Evolutionary conservation across 2,797 vertebrate genomes (phyloP).

Genomic region (Phaenicophaeus curvirostris): DNA sequence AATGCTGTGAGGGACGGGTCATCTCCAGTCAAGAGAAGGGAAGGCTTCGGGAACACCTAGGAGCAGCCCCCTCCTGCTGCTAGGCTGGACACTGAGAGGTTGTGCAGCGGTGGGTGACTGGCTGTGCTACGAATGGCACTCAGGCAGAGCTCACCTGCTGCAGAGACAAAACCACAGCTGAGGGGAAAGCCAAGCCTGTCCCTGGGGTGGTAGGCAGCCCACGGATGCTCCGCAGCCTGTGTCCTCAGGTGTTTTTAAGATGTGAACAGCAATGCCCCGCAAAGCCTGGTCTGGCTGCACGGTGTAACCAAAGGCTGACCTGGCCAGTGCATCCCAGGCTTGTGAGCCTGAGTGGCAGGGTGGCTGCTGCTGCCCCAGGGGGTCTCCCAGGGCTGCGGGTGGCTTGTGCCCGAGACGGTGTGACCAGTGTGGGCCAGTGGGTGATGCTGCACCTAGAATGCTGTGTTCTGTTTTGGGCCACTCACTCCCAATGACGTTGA

Average conservation of each 20-base stretch:
- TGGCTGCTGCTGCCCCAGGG: no score
- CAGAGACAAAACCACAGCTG: fast-evolving
- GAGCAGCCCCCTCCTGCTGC: neutral
- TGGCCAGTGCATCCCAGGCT: fast-evolving
- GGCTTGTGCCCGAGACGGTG: no score
- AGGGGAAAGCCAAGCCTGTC: fast-evolving
- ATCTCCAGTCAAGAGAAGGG: neutral
- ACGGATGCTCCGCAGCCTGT: fast-evolving
- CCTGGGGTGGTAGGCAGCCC: no score
- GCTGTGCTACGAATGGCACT: fast-evolving
- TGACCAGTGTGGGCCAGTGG: no score
- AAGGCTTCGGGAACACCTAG: neutral
- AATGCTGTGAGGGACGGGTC: fast-evolving
- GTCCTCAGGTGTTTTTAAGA: neutral
- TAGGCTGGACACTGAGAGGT: fast-evolving
- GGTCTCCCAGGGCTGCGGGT: fast-evolving
- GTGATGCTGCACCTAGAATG: no score
- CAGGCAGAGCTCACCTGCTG: fast-evolving
- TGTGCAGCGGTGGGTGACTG: fast-evolving
- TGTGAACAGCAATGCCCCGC: fast-evolving
- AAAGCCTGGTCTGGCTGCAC: no score
- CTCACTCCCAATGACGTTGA: no score
- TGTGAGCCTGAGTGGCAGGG: no score
- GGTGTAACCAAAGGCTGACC: neutral
- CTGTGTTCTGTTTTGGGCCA: no score